phyloP scores from a whole-genome alignment of 2,888 invertebrate genomes.

The Acanthococcus lagerstroemiae region DNA sequence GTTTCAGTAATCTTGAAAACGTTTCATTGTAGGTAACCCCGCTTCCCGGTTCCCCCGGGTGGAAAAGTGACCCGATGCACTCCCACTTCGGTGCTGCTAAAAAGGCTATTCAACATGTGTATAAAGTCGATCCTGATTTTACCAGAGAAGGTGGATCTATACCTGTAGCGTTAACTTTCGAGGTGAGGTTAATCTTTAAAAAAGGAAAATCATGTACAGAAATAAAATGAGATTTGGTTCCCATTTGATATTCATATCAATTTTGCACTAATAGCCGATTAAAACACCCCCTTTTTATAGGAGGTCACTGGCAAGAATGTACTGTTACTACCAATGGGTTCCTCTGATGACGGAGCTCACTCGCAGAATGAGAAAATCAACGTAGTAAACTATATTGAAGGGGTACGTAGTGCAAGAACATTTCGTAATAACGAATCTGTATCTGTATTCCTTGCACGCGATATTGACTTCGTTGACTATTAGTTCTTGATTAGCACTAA shows the following conservation, averaged over 20 bases:
- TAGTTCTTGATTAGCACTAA: too few species aligned
- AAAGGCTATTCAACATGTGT: conserved; percentile 71
- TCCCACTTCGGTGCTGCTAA: conserved; percentile 85
- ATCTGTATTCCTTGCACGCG: too few species aligned
- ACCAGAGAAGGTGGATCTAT: conserved; percentile 97
- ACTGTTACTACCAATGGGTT: conserved; percentile 86
- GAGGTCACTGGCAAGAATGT: conserved; percentile 89
- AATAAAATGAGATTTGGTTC: not conserved
- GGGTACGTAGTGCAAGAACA: too few species aligned
- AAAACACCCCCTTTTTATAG: conserved; percentile 43
- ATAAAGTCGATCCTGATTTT: conserved; percentile 82
- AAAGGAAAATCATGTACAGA: not conserved
- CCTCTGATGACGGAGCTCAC: conserved; percentile 95
- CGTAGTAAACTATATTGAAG: conserved; percentile 83
- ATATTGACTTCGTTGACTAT: too few species aligned
- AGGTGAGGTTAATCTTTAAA: conserved; percentile 38
- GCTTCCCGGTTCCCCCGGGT: conserved; percentile 62
- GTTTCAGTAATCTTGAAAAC: too few species aligned
- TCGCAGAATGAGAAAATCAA: conserved; percentile 98
- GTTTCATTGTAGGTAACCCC: conserved; percentile 14
- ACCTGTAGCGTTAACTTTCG: conserved; percentile 85
- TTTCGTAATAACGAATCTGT: too few species aligned
- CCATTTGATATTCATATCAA: not conserved
- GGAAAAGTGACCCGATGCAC: conserved; percentile 87
- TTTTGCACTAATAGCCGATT: not conserved